A percentile compares a stretch with the other conserved stretches of the same genome.
Evolutionary conservation across 2,888 invertebrate genomes (phyloP).

Genomic region (Eurytoma californica): DNA sequence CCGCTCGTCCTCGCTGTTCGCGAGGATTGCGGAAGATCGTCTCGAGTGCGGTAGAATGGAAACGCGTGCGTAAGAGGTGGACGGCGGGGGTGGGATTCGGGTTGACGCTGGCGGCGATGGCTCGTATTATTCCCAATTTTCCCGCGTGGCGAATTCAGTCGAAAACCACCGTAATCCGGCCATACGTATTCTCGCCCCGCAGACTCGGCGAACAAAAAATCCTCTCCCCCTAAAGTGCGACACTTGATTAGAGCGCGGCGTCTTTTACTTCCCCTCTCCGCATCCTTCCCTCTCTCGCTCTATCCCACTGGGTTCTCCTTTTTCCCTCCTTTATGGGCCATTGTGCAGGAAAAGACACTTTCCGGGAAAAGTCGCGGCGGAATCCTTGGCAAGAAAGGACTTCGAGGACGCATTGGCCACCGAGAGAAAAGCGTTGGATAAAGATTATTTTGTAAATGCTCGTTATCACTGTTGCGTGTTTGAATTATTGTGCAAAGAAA

Average conservation of each 20-base stretch:
- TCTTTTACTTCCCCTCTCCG: not conserved
- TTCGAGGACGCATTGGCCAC: constrained; percentile 1
- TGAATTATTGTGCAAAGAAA: no score
- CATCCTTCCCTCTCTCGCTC: not conserved
- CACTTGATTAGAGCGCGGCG: constrained; percentile 43
- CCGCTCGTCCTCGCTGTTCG: no score
- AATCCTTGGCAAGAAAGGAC: constrained; percentile 4
- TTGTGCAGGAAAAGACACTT: not conserved
- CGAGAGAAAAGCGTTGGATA: not conserved
- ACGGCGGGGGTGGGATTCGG: not conserved
- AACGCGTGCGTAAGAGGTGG: not conserved
- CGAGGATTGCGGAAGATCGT: no score
- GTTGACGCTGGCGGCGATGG: constrained; percentile 5
- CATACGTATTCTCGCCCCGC: constrained; percentile 47
- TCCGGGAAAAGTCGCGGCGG: constrained; percentile 13
- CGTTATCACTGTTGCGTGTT: no score
- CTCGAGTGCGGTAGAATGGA: not conserved
- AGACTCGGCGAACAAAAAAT: constrained; percentile 6
- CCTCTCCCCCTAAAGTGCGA: constrained; percentile 1
- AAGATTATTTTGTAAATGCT: not conserved
- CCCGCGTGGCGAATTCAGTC: constrained; percentile 37
- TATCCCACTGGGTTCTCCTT: not conserved
- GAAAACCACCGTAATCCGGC: constrained; percentile 49
- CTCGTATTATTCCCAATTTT: constrained; percentile 53
- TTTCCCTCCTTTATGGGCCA: not conserved